A percentile compares a stretch with the other conserved stretches of the same genome.
These are phyloP conservation scores for Campoplex nolae DNA, from an alignment of 2,888 invertebrate species.

Conservation along the genomic window DNA sequence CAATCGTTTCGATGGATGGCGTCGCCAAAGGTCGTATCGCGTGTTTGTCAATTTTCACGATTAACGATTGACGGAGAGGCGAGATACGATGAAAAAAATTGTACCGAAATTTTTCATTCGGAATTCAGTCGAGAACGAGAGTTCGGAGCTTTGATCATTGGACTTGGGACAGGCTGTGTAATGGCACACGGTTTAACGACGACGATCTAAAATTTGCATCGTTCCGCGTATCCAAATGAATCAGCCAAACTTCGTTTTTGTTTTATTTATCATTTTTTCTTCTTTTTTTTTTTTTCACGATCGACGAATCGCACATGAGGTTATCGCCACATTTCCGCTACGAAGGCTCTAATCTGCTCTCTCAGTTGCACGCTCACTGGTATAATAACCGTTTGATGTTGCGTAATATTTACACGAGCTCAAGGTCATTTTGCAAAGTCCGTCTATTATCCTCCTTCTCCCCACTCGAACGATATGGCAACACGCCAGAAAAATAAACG, in stretches of 20 bases:
- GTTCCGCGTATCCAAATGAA: not conserved
- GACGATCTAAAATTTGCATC: not conserved
- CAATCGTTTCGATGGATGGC: not conserved
- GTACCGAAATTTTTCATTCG: not conserved
- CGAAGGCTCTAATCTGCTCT: not conserved
- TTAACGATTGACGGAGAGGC: not conserved
- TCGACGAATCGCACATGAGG: not conserved
- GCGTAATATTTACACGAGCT: slow-evolving; percentile 22
- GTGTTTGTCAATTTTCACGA: not conserved
- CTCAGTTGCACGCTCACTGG: not conserved
- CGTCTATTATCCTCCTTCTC: not conserved
- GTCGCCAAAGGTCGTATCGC: not conserved
- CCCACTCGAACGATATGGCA: slow-evolving; percentile 25
- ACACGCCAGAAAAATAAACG: slow-evolving; percentile 49
- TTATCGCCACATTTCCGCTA: slow-evolving; percentile 21
- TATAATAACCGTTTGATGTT: slow-evolving; percentile 17
- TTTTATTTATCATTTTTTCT: too few relatives aligned
- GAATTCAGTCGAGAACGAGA: not conserved
- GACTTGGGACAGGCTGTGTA: not conserved
- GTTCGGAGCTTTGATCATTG: not conserved
- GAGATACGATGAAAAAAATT: not conserved
- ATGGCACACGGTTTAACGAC: not conserved
- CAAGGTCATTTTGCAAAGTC: slow-evolving; percentile 41
- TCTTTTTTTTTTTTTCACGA: not conserved
- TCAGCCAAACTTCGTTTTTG: not conserved